Evolutionary conservation across 2,888 invertebrate species (phyloP), one percentile per base, ranked within the genome.

Genomic region (Tupiocoris notatus): DNA sequence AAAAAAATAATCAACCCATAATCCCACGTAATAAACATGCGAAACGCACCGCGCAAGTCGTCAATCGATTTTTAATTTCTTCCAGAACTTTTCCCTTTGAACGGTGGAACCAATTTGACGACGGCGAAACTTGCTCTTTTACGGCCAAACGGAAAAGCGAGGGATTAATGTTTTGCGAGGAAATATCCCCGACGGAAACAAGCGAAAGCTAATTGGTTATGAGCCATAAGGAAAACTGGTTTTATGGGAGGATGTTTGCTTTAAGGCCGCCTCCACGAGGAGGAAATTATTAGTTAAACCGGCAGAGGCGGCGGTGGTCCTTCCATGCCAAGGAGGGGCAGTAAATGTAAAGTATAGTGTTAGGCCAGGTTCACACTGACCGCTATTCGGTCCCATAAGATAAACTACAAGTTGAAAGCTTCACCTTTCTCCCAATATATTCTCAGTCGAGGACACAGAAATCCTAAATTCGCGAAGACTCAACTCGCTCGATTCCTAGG

Each of bases 271-370:
- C 39, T 39, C 39, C 39, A 39, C 39, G 39, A 39, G 12, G 66
- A 75, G 75, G 66, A 75, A 75, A 75, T 75, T 75, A 75, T 75
- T 75, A 75, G 66, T 75, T 66, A 75, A 75, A 75, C 65, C 75
- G 66, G 56, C 2, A 66, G 61, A 58, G 75, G 24, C 39, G 20
- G 73, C 54, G 62, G 17, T 20, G 57, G 54, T 57, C 24, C n/a
- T 22, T 58, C 58, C n/a, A 54, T 16, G 57, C 12, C 16, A 9
- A 24, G 20, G 39, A 25, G 65, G 24, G 16, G 64, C 64, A 64
- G 64, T 64, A 25, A 25, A 64, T 21, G 25, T 23, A n/a, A 39
- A 12, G 39, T 39, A 39, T 39, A 39, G 39, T 39, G 6, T 39
- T 39, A 3, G 39, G 39, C 39, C 39, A n/a, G 39, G 3, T 39